Percentiles rank a stretch among this genome's conserved stretches.
Evolutionary conservation across 2,888 invertebrate species (phyloP).

Genomic region (Metalampra italica): DNA sequence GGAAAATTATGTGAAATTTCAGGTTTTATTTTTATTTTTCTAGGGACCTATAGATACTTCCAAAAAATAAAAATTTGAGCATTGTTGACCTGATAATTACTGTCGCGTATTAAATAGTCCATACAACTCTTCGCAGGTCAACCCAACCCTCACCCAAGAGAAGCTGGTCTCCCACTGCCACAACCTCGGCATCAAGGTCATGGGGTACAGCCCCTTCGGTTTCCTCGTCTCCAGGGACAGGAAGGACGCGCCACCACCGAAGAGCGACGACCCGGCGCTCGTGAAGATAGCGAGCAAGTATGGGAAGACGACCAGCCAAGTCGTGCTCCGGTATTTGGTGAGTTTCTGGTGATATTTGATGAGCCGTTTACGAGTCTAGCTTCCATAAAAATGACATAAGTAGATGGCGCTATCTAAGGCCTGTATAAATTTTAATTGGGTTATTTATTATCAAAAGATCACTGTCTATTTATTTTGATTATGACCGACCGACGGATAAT

Average conservation of each 20-base stretch:
- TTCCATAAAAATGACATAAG: background rate
- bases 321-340: slow-evolving; percentile 82
- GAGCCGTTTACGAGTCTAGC: background rate
- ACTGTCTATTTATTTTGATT: too few species aligned
- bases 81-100: too few species aligned
- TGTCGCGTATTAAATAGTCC: too few species aligned
- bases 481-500: too few species aligned
- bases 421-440: too few species aligned
- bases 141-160: slow-evolving; percentile 83
- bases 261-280: slow-evolving; percentile 75
- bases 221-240: slow-evolving; percentile 33
- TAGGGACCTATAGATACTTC: too few species aligned
- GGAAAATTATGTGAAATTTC: too few species aligned
- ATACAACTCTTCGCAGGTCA: slow-evolving; percentile 63
- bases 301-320: slow-evolving; percentile 80
- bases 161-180: slow-evolving; percentile 82
- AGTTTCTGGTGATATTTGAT: slow-evolving; percentile 29
- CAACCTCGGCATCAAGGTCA: slow-evolving; percentile 81
- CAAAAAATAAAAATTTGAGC: too few species aligned
- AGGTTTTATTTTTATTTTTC: too few species aligned
- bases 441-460: too few species aligned
- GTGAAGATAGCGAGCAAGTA: slow-evolving; percentile 79
- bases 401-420: too few species aligned
- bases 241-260: slow-evolving; percentile 46
- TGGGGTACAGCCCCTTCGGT: slow-evolving; percentile 80